These are phyloP conservation scores for Crocuta crocuta DNA, from an alignment of 2,113 vertebrate genomes.

Conservation along the genomic window DNA sequence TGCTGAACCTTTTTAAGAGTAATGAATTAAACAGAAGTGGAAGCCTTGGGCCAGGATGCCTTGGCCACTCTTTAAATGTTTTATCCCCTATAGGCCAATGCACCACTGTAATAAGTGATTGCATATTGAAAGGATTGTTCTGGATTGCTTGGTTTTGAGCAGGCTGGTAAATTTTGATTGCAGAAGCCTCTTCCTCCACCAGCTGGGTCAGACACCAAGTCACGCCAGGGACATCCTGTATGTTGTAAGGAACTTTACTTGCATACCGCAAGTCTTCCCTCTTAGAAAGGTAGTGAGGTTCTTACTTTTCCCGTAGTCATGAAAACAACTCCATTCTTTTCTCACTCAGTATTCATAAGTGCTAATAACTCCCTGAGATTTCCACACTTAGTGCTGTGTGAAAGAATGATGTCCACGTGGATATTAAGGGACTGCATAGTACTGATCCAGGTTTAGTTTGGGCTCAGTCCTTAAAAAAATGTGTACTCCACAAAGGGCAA, in stretches of 20 bases:
- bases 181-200: not conserved
- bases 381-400: conserved; percentile 3
- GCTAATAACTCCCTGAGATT: conserved; percentile 39
- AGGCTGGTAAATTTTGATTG: conserved; percentile 29
- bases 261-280: not conserved
- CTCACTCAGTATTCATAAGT: conserved; percentile 36
- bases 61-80: not conserved
- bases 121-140: not conserved
- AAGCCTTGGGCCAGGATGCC: not conserved
- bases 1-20: not conserved
- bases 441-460: conserved; percentile 68
- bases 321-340: conserved; percentile 51
- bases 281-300: conserved; percentile 21
- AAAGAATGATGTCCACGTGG: not conserved
- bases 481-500: conserved; percentile 66
- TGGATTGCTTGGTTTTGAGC: not conserved
- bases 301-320: conserved; percentile 1
- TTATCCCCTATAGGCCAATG: not conserved
- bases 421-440: not conserved
- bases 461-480: conserved; percentile 63
- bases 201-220: not conserved
- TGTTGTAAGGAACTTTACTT: not conserved
- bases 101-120: not conserved
- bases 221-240: not conserved
- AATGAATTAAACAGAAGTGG: conserved; percentile 34